Base-by-base conservation (phyloP, 2,888 invertebrate genomes). In the Xylota segnis region DNA sequence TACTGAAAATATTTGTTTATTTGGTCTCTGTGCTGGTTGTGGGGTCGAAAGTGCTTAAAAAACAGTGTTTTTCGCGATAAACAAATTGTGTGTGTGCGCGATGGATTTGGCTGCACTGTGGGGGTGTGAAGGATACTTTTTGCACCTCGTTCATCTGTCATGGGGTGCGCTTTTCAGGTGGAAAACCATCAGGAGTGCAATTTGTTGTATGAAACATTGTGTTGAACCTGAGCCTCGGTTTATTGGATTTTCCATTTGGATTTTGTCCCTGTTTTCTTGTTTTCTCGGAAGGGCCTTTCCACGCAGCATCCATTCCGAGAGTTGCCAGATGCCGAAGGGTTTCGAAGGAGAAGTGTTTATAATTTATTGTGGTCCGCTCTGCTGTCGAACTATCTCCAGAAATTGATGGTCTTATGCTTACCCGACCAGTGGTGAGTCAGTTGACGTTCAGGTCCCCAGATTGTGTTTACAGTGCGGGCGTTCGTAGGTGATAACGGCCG, bases 241-340 rank as follows among this genome's bases (percentile, higher is more conserved):
- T 59, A 79, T 79, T 59, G 50, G 58, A 74, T 74, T 79, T 79
- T 34, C 37, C 58, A 47, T 45, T 45, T 50, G 37, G 50, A 61
- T 43, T 59, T 70, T 40, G 32, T 29, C 37, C n/a, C 18, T 65
- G n/a, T 77, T 10, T 56, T 29, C 3, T 32, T 54, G 14, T 34
- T 54, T 72, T 63, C 56, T 45, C 18, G 34, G 29, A 66, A 75
- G 56, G 52, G 12, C 9, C 23, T 68, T 61, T 76, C 66, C 86
- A 86, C 86, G 86, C 86, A 86, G 86, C 82, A 86, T 86, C 86
- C 82, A 71, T 6, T 61, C 37, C 4, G 23, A 68, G 86, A 63
- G 86, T 82, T 86, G 66, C 66, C 86, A 86, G 86, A 58, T 72
- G 82, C 10, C 27, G 66, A 23, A 0, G 5, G 29, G 12, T 29